These are phyloP conservation scores for Laupala kohalensis DNA, from an alignment of 1,140 invertebrate genomes.

Conservation along the genomic window DNA sequence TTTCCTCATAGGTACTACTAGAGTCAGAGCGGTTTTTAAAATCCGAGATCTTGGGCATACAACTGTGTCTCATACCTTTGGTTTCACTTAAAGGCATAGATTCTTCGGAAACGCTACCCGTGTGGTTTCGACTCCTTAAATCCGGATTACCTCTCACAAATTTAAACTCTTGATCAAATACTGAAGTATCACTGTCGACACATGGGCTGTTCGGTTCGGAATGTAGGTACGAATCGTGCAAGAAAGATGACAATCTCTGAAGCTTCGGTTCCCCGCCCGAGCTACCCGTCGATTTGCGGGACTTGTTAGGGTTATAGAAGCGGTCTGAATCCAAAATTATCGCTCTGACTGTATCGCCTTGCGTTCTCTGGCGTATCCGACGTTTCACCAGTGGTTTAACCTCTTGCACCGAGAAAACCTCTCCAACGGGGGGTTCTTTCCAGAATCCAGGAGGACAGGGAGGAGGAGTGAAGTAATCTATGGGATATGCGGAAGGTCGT, in stretches of 20 bases:
- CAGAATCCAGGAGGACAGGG: neutral
- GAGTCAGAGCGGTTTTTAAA: neutral
- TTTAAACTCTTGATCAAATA: neutral
- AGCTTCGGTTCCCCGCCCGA: neutral
- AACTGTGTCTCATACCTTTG: neutral
- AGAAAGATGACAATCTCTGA: conserved; percentile 18
- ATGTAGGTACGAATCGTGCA: conserved; percentile 21
- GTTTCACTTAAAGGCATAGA: neutral
- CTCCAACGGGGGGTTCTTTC: neutral
- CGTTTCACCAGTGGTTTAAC: conserved; percentile 3
- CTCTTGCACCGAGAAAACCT: neutral
- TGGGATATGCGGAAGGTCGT: neutral
- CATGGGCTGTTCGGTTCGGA: conserved; percentile 4
- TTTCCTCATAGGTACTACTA: neutral
- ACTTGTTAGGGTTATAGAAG: conserved; percentile 27
- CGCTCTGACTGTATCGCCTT: conserved; percentile 21
- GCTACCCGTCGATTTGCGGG: conserved; percentile 14
- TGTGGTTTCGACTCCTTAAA: neutral
- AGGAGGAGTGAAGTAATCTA: neutral
- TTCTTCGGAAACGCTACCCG: neutral
- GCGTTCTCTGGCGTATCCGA: conserved; percentile 13
- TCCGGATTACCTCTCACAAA: neutral
- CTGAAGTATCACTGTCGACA: neutral
- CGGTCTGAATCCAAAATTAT: conserved; percentile 27
- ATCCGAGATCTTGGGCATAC: neutral